Percentiles rank a stretch among this genome's conserved stretches.
phyloP scores from a whole-genome alignment of 2,888 invertebrate species.

The Hyalella azteca region DNA sequence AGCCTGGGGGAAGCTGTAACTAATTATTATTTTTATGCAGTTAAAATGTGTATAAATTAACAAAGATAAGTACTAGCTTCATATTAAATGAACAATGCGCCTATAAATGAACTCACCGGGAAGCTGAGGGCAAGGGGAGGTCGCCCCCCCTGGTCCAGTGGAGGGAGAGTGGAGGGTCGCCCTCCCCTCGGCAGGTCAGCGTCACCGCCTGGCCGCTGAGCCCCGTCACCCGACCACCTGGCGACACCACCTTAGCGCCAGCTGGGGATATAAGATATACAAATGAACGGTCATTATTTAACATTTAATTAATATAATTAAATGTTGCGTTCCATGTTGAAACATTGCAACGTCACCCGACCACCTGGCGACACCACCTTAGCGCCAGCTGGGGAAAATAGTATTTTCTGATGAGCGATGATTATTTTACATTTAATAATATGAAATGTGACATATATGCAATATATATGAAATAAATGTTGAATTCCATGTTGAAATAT shows the following conservation, averaged over 20 bases:
- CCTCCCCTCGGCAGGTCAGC: constrained; percentile 41
- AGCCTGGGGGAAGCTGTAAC: constrained; percentile 15
- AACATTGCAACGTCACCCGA: constrained; percentile 8
- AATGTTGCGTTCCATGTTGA: neutral
- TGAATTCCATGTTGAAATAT: no score
- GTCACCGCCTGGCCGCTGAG: constrained; percentile 45
- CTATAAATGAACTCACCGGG: neutral
- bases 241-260: constrained; percentile 45
- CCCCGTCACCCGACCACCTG: constrained; percentile 45
- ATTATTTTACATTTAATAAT: neutral
- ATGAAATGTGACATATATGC: no score
- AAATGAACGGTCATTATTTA: neutral
- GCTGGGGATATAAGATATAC: constrained; percentile 10
- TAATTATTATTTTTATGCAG: constrained; percentile 35
- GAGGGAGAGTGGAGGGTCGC: constrained; percentile 43
- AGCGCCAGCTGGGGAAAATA: constrained; percentile 35
- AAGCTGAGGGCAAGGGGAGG: constrained; percentile 29
- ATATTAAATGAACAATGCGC: neutral
- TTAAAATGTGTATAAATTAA: constrained; percentile 17
- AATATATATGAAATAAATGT: no score
- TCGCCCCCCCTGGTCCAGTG: constrained; percentile 41
- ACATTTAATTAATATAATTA: neutral
- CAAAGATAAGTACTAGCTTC: neutral
- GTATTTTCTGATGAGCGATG: neutral
- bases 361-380: constrained; percentile 39